Evolutionary conservation across 2,888 invertebrate genomes (phyloP).

Genomic region (Argyresthia albistria): DNA sequence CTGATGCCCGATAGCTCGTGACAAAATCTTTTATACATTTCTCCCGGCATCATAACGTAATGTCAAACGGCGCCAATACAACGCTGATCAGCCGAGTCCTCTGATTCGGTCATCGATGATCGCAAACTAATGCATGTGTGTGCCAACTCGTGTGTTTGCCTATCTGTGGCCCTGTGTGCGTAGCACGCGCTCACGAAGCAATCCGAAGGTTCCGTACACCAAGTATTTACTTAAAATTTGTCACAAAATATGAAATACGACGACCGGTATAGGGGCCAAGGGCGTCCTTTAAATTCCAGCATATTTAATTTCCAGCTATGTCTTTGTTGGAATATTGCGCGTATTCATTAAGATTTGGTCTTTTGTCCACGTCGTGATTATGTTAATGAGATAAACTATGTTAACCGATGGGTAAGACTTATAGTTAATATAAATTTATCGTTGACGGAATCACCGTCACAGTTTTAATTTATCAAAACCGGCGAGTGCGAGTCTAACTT

Average conservation of each 20-base stretch:
- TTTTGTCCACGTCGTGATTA: too few relatives aligned
- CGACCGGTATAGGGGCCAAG: conserved; percentile 15
- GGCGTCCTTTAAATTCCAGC: background rate
- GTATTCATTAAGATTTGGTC: too few relatives aligned
- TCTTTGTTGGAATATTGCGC: too few relatives aligned
- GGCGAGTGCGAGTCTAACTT: too few relatives aligned
- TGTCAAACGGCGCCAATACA: conserved; percentile 46
- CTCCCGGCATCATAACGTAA: conserved; percentile 46
- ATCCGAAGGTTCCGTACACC: conserved; percentile 33
- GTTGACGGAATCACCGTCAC: too few relatives aligned
- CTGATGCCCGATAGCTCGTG: conserved; percentile 39
- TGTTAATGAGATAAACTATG: too few relatives aligned
- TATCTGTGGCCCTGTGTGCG: conserved; percentile 11
- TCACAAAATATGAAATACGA: conserved; percentile 28
- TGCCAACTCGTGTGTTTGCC: background rate
- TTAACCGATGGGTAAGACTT: too few relatives aligned
- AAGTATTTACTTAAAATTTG: conserved; percentile 37
- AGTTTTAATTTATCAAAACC: too few relatives aligned
- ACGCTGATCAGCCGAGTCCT: conserved; percentile 37
- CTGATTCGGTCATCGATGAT: conserved; percentile 44
- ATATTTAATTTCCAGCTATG: background rate
- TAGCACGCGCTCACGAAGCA: conserved; percentile 19
- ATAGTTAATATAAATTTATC: too few relatives aligned
- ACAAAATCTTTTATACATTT: conserved; percentile 62
- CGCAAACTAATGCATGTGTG: conserved; percentile 15